Conservation (phyloP, 2,797 vertebrate species). For the Ctenosaura bakeri region DNA sequence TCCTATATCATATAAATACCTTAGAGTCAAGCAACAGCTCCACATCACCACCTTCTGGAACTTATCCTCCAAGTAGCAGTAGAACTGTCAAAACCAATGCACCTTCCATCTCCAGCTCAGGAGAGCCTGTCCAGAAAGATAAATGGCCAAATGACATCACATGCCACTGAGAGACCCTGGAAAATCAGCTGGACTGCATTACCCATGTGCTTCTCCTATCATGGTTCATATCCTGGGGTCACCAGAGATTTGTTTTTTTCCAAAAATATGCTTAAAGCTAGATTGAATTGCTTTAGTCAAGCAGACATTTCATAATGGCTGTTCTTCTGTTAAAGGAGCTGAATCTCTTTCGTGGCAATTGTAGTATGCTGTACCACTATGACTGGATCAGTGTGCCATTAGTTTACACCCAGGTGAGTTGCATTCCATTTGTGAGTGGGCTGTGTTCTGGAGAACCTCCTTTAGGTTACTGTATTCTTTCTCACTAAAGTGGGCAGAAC, state of each 20-base stretch:
- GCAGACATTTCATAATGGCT: neutral
- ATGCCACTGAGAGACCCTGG: neutral
- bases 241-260: neutral
- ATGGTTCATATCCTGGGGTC: neutral
- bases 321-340: slow-evolving; percentile 78
- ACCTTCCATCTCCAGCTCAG: neutral
- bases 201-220: neutral
- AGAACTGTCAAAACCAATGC: neutral
- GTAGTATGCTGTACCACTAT: slow-evolving; percentile 94
- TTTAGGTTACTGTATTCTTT: neutral
- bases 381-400: slow-evolving; percentile 92
- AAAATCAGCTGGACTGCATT: neutral
- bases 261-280: neutral
- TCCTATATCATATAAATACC: neutral
- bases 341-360: slow-evolving; percentile 88
- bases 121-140: neutral
- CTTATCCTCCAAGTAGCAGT: neutral
- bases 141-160: neutral
- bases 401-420: slow-evolving; percentile 92
- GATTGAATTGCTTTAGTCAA: neutral
- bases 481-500: too few relatives aligned
- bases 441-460: neutral
- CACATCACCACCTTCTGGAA: slow-evolving; percentile 2
- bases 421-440: neutral
- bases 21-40: too few relatives aligned